A percentile compares a stretch with the other conserved stretches of the same genome.
Conservation (phyloP, 2,113 vertebrate genomes). For the Chrysemys picta region DNA sequence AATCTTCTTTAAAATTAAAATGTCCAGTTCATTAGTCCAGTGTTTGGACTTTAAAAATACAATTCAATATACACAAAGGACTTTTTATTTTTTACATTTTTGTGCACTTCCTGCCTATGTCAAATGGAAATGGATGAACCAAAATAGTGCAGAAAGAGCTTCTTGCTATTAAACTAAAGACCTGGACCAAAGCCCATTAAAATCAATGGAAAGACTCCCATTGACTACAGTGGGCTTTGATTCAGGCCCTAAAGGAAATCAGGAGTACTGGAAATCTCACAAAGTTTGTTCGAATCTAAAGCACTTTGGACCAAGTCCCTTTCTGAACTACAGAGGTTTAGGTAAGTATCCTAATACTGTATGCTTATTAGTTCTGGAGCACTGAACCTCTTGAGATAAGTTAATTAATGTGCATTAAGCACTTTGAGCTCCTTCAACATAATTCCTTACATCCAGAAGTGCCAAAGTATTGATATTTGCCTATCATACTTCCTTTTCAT, state of each 20-base stretch:
- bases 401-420: not conserved
- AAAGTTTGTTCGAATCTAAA: not conserved
- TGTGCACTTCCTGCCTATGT: not conserved
- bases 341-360: not conserved
- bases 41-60: not conserved
- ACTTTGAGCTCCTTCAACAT: not conserved
- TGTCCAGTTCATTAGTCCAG: not conserved
- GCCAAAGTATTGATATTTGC: not conserved
- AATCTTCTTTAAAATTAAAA: not conserved
- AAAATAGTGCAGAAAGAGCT: not conserved
- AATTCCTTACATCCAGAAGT: not conserved
- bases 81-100: not conserved
- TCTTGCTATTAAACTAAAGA: not conserved
- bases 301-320: not conserved
- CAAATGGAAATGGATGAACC: not conserved
- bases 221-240: fast-evolving
- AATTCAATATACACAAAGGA: not conserved
- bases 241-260: not conserved
- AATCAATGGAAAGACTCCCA: not conserved
- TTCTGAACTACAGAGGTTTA: not conserved
- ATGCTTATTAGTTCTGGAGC: not conserved
- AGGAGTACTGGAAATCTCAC: not conserved
- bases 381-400: not conserved
- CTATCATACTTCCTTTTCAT: not conserved
- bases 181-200: not conserved